phyloP scores from a whole-genome alignment of 1,140 invertebrate genomes.

The Drosophila funebris region DNA sequence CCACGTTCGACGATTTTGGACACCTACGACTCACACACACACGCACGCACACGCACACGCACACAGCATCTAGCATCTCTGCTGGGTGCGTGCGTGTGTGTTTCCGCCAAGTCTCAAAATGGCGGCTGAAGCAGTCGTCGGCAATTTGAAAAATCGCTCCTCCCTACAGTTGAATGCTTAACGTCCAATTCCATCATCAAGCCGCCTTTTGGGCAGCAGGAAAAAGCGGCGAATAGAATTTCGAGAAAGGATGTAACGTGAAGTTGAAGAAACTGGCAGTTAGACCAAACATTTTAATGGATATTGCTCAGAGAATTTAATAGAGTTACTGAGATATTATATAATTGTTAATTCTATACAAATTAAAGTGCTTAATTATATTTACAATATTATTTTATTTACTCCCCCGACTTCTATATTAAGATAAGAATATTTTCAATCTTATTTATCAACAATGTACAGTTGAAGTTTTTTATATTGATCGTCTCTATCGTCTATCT shows the following conservation, averaged over 20 bases:
- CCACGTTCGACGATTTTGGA: conserved; percentile 77
- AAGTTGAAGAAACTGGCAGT: background rate
- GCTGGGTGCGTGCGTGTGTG: conserved; percentile 39
- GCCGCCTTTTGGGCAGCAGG: conserved; percentile 33
- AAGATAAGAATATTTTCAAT: no score
- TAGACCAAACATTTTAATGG: background rate
- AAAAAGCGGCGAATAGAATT: conserved; percentile 72
- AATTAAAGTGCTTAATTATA: no score
- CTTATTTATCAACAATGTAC: no score
- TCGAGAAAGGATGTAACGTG: conserved; percentile 42
- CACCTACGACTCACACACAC: conserved; percentile 53
- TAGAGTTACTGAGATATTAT: no score
- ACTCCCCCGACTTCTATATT: no score
- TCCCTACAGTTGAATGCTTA: background rate
- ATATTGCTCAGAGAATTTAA: background rate
- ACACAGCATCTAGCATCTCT: background rate
- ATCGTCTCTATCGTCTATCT: no score
- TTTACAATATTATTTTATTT: no score
- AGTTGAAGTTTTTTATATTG: no score
- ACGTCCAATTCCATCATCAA: conserved; percentile 26
- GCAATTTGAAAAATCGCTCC: conserved; percentile 5
- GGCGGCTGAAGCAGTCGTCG: conserved; percentile 52
- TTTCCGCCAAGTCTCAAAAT: conserved; percentile 80
- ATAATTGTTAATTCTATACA: no score
- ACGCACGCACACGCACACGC: background rate